A percentile compares a stretch with the other conserved stretches of the same genome.
Conservation (phyloP, 2,888 invertebrate genomes). For the Orthosia gracilis region DNA sequence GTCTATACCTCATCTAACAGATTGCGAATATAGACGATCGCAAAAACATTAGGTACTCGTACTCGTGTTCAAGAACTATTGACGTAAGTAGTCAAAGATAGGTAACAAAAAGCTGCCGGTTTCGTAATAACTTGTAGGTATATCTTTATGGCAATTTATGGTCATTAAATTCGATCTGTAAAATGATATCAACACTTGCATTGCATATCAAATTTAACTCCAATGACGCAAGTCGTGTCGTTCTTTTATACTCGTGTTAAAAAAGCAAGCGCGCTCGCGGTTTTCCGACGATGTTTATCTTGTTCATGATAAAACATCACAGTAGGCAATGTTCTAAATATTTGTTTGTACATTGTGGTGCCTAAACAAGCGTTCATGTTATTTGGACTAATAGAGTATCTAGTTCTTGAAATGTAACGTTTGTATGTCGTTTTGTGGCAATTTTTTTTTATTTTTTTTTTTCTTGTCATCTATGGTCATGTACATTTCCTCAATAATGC, state of each 20-base stretch:
- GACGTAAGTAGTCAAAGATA: neutral
- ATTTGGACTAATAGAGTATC: too few relatives aligned
- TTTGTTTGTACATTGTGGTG: slow-evolving; percentile 1
- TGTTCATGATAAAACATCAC: too few relatives aligned
- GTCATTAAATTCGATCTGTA: neutral
- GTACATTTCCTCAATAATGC: too few relatives aligned
- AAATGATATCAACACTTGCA: neutral
- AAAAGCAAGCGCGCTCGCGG: neutral
- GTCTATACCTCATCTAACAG: neutral
- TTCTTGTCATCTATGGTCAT: neutral
- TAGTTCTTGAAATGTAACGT: too few relatives aligned
- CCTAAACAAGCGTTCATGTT: neutral
- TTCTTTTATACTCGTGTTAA: neutral
- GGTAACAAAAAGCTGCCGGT: neutral
- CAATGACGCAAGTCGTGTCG: neutral
- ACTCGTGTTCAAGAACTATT: neutral
- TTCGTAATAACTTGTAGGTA: neutral
- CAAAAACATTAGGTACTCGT: too few relatives aligned
- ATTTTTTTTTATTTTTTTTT: too few relatives aligned
- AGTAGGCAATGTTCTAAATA: slow-evolving; percentile 20
- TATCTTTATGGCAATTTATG: neutral
- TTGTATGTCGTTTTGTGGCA: too few relatives aligned
- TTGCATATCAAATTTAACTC: neutral
- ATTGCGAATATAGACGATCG: neutral
- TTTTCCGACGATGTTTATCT: too few relatives aligned